Percentiles rank a stretch among this genome's conserved stretches.
Evolutionary conservation across 2,797 vertebrate species (phyloP).

Genomic region (Acrossocheilus wenchowensis): DNA sequence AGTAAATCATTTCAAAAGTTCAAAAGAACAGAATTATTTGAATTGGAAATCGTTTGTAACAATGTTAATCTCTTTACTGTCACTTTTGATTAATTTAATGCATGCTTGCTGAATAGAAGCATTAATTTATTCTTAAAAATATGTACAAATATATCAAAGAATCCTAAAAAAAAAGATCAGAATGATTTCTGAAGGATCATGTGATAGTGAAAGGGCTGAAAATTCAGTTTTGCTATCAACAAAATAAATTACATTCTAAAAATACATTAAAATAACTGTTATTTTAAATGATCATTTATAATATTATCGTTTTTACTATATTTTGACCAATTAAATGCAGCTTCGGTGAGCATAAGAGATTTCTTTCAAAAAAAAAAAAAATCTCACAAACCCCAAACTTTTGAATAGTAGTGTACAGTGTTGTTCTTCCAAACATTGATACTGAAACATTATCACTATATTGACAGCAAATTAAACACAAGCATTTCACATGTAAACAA

Average conservation of each 20-base stretch:
- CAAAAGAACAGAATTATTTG: neutral
- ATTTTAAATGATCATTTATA: too few relatives aligned
- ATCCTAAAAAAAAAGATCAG: neutral
- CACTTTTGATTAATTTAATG: neutral
- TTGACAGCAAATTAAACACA: neutral
- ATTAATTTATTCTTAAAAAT: neutral
- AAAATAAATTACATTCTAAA: neutral
- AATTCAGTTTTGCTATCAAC: neutral
- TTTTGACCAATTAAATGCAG: neutral
- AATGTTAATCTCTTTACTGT: neutral
- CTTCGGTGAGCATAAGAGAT: too few relatives aligned
- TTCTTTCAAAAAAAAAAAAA: too few relatives aligned
- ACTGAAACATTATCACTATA: neutral
- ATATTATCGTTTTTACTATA: too few relatives aligned
- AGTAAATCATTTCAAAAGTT: too few relatives aligned
- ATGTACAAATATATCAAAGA: neutral
- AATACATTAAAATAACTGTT: neutral
- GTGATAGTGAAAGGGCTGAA: neutral
- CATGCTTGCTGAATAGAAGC: too few relatives aligned
- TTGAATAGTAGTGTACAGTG: neutral
- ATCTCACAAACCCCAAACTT: neutral
- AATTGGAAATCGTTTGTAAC: neutral
- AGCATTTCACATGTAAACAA: neutral
- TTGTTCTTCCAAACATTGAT: neutral
- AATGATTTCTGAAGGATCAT: neutral